Conservation (phyloP, 53 echinoderm and acorn worm species). For the Temnopleurus reevesii region DNA sequence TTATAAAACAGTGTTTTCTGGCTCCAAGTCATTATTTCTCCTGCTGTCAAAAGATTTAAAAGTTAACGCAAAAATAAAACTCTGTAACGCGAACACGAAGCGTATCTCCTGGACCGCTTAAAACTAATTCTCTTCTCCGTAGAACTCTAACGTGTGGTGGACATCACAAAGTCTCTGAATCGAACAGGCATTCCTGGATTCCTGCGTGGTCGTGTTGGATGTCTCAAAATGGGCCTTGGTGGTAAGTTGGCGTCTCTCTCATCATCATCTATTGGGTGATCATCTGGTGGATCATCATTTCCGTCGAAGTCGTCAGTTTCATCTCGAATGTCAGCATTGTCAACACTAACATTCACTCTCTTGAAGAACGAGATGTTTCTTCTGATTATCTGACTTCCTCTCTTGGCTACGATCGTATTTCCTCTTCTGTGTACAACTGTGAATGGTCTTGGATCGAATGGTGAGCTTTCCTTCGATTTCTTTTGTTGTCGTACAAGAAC, state of each 20-base stretch:
- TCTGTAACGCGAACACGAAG: not conserved
- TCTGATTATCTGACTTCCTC: slow-evolving; percentile 47
- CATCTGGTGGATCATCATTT: not conserved
- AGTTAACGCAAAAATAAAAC: not conserved
- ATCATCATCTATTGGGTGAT: not conserved
- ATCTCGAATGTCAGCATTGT: slow-evolving; percentile 39
- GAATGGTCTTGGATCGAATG: slow-evolving; percentile 69
- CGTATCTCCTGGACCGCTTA: not conserved
- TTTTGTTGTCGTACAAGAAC: slow-evolving; percentile 67
- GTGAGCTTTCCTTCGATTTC: slow-evolving; percentile 48
- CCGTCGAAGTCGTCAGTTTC: not conserved
- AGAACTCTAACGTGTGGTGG: not conserved
- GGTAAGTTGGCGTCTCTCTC: not conserved
- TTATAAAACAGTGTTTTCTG: too few species aligned
- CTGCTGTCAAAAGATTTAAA: too few species aligned
- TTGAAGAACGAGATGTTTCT: slow-evolving; percentile 70
- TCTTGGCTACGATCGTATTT: slow-evolving; percentile 52
- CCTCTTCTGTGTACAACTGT: slow-evolving; percentile 57
- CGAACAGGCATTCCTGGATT: not conserved
- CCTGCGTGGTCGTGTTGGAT: not conserved
- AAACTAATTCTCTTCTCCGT: not conserved
- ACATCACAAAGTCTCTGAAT: not conserved
- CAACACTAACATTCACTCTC: slow-evolving; percentile 42
- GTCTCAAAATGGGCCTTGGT: not conserved
- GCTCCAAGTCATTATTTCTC: too few species aligned